phyloP scores from a whole-genome alignment of 1,140 invertebrate genomes.

The Meloidogyne chitwoodi region DNA sequence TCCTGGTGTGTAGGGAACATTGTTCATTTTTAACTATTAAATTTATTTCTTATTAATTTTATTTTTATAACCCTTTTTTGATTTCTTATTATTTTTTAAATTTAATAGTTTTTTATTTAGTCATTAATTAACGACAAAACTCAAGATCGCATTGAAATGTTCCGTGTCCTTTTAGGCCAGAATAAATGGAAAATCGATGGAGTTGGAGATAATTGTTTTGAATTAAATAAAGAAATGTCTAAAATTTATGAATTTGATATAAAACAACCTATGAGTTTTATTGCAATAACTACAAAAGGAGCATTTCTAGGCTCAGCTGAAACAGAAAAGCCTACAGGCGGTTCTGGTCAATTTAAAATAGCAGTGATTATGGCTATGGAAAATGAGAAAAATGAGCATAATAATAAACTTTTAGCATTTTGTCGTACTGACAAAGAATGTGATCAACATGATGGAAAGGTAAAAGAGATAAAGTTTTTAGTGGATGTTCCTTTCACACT shows the following conservation, averaged over 20 bases:
- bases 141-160: slow-evolving; percentile 6
- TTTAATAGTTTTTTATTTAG: background rate
- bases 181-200: slow-evolving; percentile 13
- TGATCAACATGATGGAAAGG: slow-evolving; percentile 34
- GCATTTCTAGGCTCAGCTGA: slow-evolving; percentile 20
- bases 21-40: too few relatives aligned
- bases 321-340: slow-evolving; percentile 36
- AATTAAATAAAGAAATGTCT: background rate
- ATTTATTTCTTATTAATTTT: too few relatives aligned
- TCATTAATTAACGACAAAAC: slow-evolving; percentile 4
- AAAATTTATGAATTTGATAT: slow-evolving; percentile 2
- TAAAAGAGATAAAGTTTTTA: background rate
- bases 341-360: slow-evolving; percentile 37
- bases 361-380: slow-evolving; percentile 27
- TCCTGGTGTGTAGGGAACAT: too few relatives aligned
- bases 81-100: background rate
- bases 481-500: slow-evolving; percentile 26
- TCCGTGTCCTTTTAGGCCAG: slow-evolving; percentile 7
- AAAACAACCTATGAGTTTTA: slow-evolving; percentile 4
- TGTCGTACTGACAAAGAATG: slow-evolving; percentile 39
- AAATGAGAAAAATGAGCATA: slow-evolving; percentile 28
- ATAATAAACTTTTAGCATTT: slow-evolving; percentile 30
- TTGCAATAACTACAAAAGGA: slow-evolving; percentile 17
- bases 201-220: slow-evolving; percentile 6
- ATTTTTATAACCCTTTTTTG: background rate